Conservation (phyloP, 2,888 invertebrate species). For the Ceratothoa steindachneri region DNA sequence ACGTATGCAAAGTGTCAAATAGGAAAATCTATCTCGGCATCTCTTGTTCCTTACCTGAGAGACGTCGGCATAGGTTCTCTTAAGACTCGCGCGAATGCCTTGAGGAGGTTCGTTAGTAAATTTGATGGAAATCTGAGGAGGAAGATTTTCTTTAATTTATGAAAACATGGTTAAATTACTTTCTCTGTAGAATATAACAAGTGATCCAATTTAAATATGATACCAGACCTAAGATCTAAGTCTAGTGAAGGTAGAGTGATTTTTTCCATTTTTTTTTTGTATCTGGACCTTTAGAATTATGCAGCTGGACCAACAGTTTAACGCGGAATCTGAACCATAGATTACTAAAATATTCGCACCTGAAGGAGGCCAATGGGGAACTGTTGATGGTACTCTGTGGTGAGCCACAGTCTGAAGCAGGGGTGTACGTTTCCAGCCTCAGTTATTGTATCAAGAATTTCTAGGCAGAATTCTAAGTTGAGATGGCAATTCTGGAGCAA, state of each 20-base stretch:
- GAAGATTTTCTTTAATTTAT: not conserved
- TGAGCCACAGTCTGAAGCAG: constrained; percentile 75
- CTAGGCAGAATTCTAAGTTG: constrained; percentile 88
- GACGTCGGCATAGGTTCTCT: constrained; percentile 83
- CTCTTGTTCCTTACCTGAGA: constrained; percentile 59
- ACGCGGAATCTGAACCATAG: no score
- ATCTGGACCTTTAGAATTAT: no score
- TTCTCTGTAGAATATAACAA: no score
- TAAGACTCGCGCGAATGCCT: constrained; percentile 88
- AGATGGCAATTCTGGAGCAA: constrained; percentile 91
- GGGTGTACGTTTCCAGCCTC: constrained; percentile 79
- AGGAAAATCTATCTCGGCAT: no score
- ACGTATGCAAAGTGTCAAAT: no score
- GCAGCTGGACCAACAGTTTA: no score
- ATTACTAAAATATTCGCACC: no score
- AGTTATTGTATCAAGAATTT: constrained; percentile 76
- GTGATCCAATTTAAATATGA: no score
- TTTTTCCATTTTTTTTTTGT: no score
- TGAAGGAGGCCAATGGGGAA: constrained; percentile 79
- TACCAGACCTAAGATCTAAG: no score
- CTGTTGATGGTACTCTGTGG: constrained; percentile 86
- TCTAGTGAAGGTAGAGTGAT: no score
- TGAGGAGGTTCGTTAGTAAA: constrained; percentile 97
- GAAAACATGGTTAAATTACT: no score
- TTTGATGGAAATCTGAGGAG: constrained; percentile 86